Evolutionary conservation across 2,797 vertebrate genomes (phyloP).

Genomic region (Tiaroga cobitis): DNA sequence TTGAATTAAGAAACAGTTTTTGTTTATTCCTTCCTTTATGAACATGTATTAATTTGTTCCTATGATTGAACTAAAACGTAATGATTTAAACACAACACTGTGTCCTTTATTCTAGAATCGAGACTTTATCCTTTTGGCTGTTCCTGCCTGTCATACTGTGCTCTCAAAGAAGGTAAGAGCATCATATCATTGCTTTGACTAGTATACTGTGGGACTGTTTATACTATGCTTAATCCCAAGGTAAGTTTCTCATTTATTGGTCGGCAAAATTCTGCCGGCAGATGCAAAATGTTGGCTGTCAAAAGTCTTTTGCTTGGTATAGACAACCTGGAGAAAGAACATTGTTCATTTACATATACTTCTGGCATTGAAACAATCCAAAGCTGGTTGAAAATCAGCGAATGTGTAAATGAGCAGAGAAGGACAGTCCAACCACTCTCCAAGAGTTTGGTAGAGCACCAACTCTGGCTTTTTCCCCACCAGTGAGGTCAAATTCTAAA

Average conservation of each 20-base stretch:
- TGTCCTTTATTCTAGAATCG: conserved; percentile 36
- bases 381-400: not conserved
- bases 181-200: conserved; percentile 34
- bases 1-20: not conserved
- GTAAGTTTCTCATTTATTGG: not conserved
- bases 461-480: not conserved
- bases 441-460: not conserved
- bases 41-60: not conserved
- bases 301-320: not conserved
- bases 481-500: not conserved
- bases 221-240: not conserved
- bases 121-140: conserved; percentile 76
- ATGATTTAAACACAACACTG: not conserved
- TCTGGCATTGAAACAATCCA: not conserved
- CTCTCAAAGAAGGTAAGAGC: conserved; percentile 79
- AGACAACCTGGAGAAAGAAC: not conserved
- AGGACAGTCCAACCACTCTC: not conserved
- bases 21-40: not conserved
- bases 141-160: conserved; percentile 85
- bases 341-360: not conserved
- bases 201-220: not conserved
- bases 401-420: not conserved
- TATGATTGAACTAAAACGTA: not conserved
- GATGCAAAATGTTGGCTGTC: not conserved
- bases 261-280: not conserved